Evolutionary conservation across 1,140 invertebrate genomes (phyloP), one percentile per base, ranked within the genome.

Genomic region (Phymastichus coffea): DNA sequence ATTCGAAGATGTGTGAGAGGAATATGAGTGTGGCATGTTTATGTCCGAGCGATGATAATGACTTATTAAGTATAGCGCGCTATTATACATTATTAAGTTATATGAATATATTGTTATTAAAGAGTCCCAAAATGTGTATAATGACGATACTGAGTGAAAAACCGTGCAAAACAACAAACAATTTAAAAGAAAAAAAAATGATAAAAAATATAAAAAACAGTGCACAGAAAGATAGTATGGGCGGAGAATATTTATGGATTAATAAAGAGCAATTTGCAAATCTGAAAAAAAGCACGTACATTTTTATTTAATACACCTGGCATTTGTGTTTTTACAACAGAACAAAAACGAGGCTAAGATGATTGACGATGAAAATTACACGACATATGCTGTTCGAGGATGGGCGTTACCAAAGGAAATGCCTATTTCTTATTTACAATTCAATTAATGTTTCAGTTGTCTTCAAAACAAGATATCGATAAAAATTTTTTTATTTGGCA

Each of bases 241-340:
- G 23, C 49, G 30, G 52, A 51, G 52, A 59, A 59, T 52, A 51
- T 51, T 20, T 33, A 54, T 54, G 23, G 54, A 54, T 46, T 60
- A 60, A 60, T 60, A 60, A 60, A 60, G 43, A 60, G 33, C 51
- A 54, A 60, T 60, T 54, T 33, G 46, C 28, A 52, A 59, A 59
- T 37, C 41, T 44, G 19, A 52, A 10, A 33, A n/a, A 7, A 12
- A 33, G 12, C 28, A 7, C 28, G 28, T 12, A 12, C 28, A 6
- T 6, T 33, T 33, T 33, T 33, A 33, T 33, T 33, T 33, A 7
- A n/a, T n/a, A n/a, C n/a, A n/a, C n/a, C n/a, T n/a, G n/a, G n/a
- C n/a, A n/a, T n/a, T n/a, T n/a, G n/a, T n/a, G n/a, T n/a, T n/a
- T n/a, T n/a, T n/a, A n/a, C n/a, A n/a, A n/a, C n/a, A n/a, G n/a